Percentiles rank a stretch among this genome's conserved stretches.
These are phyloP conservation scores for Plebejus melissa DNA, from an alignment of 2,888 invertebrate species.

Conservation along the genomic window DNA sequence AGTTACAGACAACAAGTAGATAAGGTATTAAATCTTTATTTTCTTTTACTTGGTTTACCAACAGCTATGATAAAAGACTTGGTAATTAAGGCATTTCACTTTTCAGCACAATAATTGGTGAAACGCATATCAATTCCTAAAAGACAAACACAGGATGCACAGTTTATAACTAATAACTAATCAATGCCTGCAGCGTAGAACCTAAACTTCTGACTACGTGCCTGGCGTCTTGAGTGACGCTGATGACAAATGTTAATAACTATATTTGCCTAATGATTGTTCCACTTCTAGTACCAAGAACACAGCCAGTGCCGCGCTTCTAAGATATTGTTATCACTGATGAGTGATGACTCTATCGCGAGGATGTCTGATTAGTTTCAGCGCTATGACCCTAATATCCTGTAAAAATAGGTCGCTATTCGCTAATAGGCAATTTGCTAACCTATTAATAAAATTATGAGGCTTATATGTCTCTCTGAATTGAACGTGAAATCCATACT, in stretches of 20 bases:
- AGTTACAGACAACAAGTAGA: too few relatives aligned
- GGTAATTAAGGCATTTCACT: too few relatives aligned
- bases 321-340: slow-evolving; percentile 13
- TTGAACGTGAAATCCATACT: too few relatives aligned
- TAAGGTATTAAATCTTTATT: too few relatives aligned
- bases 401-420: neutral
- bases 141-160: too few relatives aligned
- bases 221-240: neutral
- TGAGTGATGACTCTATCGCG: slow-evolving; percentile 14
- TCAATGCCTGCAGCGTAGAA: neutral
- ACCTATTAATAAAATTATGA: neutral
- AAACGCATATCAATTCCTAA: too few relatives aligned
- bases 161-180: too few relatives aligned
- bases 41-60: too few relatives aligned
- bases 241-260: neutral
- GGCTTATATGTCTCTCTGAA: neutral
- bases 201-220: neutral
- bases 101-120: too few relatives aligned
- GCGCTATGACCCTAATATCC: slow-evolving; percentile 5
- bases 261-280: slow-evolving; percentile 12
- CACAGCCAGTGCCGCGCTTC: neutral
- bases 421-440: neutral
- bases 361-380: neutral
- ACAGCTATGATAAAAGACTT: too few relatives aligned
- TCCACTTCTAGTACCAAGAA: slow-evolving; percentile 1